Conservation (phyloP, 2,797 vertebrate species). For the Anableps anableps region DNA sequence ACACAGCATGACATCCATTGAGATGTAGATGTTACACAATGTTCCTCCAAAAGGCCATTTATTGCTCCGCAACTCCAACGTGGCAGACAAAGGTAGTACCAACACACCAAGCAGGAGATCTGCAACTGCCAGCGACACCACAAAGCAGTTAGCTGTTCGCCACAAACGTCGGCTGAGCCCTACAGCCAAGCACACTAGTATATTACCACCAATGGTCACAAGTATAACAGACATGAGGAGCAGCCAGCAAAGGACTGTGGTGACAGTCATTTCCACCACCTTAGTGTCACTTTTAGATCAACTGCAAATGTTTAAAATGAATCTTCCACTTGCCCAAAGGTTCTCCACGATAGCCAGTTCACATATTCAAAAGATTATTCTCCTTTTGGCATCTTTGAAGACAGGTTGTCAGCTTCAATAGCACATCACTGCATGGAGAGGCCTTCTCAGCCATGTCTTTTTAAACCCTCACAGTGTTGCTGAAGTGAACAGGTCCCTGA, state of each 20-base stretch:
- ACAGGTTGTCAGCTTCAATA: background rate
- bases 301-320: constrained; percentile 11
- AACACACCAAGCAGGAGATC: constrained; percentile 92
- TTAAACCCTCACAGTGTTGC: background rate
- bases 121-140: constrained; percentile 91
- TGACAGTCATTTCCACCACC: constrained; percentile 59
- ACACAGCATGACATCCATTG: constrained; percentile 91
- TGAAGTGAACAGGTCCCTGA: constrained; percentile 29
- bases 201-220: constrained; percentile 88
- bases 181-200: constrained; percentile 91
- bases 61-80: constrained; percentile 80
- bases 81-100: constrained; percentile 91
- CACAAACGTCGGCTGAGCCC: constrained; percentile 87
- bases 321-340: constrained; percentile 11
- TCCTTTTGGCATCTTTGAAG: constrained; percentile 6
- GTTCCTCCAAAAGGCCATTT: constrained; percentile 84
- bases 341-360: constrained; percentile 4
- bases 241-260: constrained; percentile 76
- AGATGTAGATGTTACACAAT: constrained; percentile 91
- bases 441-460: constrained; percentile 24
- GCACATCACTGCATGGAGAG: constrained; percentile 11
- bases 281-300: constrained; percentile 13
- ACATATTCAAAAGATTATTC: constrained; percentile 15
- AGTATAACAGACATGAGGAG: constrained; percentile 83
- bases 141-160: constrained; percentile 89